phyloP scores from a whole-genome alignment of 2,113 vertebrate species.

The Thalassarche chlororhynchos region DNA sequence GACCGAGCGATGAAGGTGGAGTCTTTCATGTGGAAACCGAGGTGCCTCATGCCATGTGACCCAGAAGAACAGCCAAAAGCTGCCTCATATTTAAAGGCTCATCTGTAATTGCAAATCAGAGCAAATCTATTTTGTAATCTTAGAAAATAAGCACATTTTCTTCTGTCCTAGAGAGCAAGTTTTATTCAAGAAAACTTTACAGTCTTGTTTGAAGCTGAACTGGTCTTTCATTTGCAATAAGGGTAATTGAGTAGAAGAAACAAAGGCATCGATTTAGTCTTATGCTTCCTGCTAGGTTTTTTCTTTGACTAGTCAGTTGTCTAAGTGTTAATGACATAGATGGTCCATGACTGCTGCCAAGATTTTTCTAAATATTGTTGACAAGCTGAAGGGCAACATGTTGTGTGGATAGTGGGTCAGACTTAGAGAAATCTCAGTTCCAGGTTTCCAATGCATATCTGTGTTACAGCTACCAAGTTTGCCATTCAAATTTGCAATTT shows the following conservation, averaged over 20 bases:
- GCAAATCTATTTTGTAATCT: neutral
- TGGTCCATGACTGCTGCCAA: neutral
- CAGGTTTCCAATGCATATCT: neutral
- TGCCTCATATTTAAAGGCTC: neutral
- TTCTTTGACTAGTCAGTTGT: neutral
- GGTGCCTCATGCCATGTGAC: neutral
- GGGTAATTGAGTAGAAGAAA: constrained; percentile 10
- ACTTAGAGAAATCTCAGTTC: neutral
- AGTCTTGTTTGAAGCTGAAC: neutral
- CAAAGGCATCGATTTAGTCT: neutral
- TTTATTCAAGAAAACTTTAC: neutral
- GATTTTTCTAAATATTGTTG: neutral
- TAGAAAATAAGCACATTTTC: neutral
- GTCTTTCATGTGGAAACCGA: neutral
- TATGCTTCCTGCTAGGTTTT: neutral
- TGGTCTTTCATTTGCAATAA: neutral
- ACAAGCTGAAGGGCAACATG: neutral
- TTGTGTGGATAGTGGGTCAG: neutral
- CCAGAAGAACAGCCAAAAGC: constrained; percentile 27
- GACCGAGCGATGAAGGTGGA: neutral
- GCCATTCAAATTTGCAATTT: neutral
- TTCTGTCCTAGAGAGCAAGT: neutral
- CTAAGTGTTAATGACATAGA: neutral
- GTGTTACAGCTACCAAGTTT: neutral
- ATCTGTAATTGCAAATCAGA: neutral